Base-by-base conservation (phyloP, 2,113 vertebrate species). In the Colistium nudipinnis region DNA sequence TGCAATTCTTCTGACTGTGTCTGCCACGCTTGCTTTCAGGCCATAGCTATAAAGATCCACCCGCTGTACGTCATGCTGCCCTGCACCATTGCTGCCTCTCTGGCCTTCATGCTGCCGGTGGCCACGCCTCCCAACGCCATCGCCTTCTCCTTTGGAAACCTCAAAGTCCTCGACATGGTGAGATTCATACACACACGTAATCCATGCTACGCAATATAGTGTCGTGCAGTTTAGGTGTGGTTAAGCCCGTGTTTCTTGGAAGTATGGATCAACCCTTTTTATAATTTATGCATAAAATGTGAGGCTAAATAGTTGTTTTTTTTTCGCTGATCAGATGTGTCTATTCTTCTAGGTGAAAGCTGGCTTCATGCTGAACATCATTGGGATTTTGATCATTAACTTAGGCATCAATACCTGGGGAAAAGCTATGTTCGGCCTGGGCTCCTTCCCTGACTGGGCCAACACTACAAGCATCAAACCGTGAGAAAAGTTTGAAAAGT, bases 51-150 rank as follows among this genome's bases (percentile, higher is more conserved):
- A 63, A 83, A 92, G 65, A 45, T 98, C 22, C 90, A 98, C 45
- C 97, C 97, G 0, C 93, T 98, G 43, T 98, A 97, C 0, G 81
- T 97, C 80, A 97, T 98, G 97, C 85, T 98, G 53, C 96, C 97
- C 51, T 96, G 95, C 62, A 97, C 96, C 0, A 78, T 98, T 28
- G 54, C 95, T 0, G 82, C 96, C 24, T 97, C 96, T 0, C 17
- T 98, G 84, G 97, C 97, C 2, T 98, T 98, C 91, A 98, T 98
- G 96, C 91, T 98, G 3, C 97, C 97, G 0, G 97, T 98, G 62
- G 97, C 97, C 64, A 98, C 96, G 25, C 95, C 97, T 0, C 93
- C 96, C 38, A 98, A 98, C 0, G 96, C 96, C 85, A 96, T 98
- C 0, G 95, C 92, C 80, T 98, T 98, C 92, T 95, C 97, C 2